These are phyloP conservation scores for Odontocerum albicorne DNA, from an alignment of 2,888 invertebrate genomes.

Conservation along the genomic window DNA sequence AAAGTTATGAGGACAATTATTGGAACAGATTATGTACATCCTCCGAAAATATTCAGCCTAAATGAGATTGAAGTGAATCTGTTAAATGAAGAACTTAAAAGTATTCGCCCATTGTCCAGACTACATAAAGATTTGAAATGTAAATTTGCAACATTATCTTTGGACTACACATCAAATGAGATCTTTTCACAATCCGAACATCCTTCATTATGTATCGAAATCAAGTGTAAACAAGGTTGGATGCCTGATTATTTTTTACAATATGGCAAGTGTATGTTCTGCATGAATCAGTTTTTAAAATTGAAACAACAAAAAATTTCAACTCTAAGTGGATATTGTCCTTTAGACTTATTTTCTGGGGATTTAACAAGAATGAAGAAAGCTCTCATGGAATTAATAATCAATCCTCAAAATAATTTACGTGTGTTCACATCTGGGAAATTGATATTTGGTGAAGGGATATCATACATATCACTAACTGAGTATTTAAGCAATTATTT, in stretches of 20 bases:
- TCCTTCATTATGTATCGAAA: slow-evolving; percentile 60
- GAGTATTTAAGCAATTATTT: slow-evolving; percentile 40
- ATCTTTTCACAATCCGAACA: slow-evolving; percentile 22
- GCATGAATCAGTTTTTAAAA: slow-evolving; percentile 61
- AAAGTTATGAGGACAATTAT: slow-evolving; percentile 42
- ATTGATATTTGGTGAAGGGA: slow-evolving; percentile 45
- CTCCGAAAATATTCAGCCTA: slow-evolving; percentile 45
- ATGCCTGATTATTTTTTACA: slow-evolving; percentile 45
- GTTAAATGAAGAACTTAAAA: slow-evolving; percentile 43
- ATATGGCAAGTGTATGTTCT: slow-evolving; percentile 57
- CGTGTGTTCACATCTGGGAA: slow-evolving; percentile 57
- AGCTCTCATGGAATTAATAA: slow-evolving; percentile 54
- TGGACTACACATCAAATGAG: slow-evolving; percentile 45
- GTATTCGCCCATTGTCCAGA: slow-evolving; percentile 48
- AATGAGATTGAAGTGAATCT: slow-evolving; percentile 43
- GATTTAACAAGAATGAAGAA: slow-evolving; percentile 55
- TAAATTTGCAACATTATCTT: slow-evolving; percentile 51
- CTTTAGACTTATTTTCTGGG: slow-evolving; percentile 71
- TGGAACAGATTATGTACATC: slow-evolving; percentile 21
- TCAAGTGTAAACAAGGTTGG: slow-evolving; percentile 70
- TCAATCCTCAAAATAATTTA: slow-evolving; percentile 66
- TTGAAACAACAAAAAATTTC: slow-evolving; percentile 55
- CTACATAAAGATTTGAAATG: slow-evolving; percentile 49
- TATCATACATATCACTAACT: slow-evolving; percentile 34
- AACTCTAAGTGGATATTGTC: slow-evolving; percentile 65